These are phyloP conservation scores for Conistra vaccinii DNA, from an alignment of 2,888 invertebrate species.

Conservation along the genomic window DNA sequence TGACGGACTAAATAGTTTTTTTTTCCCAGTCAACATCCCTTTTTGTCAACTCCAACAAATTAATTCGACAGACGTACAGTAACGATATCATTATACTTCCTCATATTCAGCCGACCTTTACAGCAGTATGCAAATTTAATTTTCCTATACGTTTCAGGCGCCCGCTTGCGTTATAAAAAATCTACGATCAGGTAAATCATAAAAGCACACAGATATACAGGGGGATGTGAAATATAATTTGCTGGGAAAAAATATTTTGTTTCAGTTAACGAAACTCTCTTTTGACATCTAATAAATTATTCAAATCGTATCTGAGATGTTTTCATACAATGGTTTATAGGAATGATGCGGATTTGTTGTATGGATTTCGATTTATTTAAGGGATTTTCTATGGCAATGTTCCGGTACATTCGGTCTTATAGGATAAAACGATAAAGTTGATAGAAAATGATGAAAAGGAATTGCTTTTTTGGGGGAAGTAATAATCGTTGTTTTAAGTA, in stretches of 20 bases:
- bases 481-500: background rate
- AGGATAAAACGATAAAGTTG: slow-evolving; percentile 22
- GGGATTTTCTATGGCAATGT: slow-evolving; percentile 3
- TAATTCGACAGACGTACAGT: slow-evolving; percentile 21
- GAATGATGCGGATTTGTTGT: slow-evolving; percentile 21
- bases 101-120: slow-evolving; percentile 58
- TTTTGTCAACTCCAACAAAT: background rate
- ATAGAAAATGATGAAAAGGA: slow-evolving; percentile 4
- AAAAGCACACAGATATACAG: slow-evolving; percentile 60
- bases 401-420: background rate
- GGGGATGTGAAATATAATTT: slow-evolving; percentile 66
- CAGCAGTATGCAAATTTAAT: slow-evolving; percentile 75
- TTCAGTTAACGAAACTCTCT: slow-evolving; percentile 47
- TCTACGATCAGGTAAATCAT: slow-evolving; percentile 75
- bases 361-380: slow-evolving; percentile 28
- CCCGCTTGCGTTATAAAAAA: slow-evolving; percentile 71
- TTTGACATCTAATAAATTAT: slow-evolving; percentile 68
- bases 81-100: slow-evolving; percentile 20
- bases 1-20: too few species aligned
- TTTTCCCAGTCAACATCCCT: too few species aligned
- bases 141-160: slow-evolving; percentile 68
- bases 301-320: slow-evolving; percentile 54
- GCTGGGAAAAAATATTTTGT: slow-evolving; percentile 54
- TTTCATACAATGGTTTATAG: slow-evolving; percentile 35
- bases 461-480: background rate